Percentiles rank a stretch among this genome's conserved stretches.
Evolutionary conservation across 2,888 invertebrate genomes (phyloP).

Genomic region (Parnassius glacialis): DNA sequence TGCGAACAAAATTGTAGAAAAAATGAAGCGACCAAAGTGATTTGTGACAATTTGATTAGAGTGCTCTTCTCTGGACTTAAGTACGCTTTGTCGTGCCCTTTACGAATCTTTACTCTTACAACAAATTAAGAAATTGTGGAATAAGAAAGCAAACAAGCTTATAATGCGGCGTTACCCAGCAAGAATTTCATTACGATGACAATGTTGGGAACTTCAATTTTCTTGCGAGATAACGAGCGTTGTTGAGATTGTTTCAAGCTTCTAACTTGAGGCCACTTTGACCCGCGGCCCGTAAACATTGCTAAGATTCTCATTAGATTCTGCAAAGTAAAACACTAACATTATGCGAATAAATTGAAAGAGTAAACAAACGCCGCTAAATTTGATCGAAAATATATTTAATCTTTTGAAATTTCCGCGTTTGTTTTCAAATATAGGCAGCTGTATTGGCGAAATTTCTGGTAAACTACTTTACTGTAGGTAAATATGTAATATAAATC

Average conservation of each 20-base stretch:
- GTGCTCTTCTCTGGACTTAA: constrained; percentile 13
- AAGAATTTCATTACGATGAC: constrained; percentile 76
- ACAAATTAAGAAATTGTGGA: constrained; percentile 30
- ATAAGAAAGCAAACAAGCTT: constrained; percentile 28
- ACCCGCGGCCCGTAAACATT: constrained; percentile 69
- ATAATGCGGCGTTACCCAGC: constrained; percentile 44
- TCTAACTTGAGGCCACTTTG: constrained; percentile 67
- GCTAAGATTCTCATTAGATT: constrained; percentile 66
- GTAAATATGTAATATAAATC: too few relatives aligned
- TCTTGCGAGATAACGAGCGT: constrained; percentile 66
- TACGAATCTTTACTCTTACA: constrained; percentile 31
- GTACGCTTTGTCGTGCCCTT: constrained; percentile 16
- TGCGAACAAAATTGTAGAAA: background rate
- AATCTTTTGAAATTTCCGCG: too few relatives aligned
- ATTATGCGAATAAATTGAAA: constrained; percentile 45
- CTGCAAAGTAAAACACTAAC: constrained; percentile 55
- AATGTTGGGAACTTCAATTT: constrained; percentile 70
- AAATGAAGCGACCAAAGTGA: constrained; percentile 11
- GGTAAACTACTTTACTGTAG: too few relatives aligned
- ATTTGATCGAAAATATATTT: background rate
- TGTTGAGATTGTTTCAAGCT: constrained; percentile 66
- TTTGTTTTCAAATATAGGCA: too few relatives aligned
- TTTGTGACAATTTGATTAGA: constrained; percentile 18
- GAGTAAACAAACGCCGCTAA: constrained; percentile 37
- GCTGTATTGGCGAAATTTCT: too few relatives aligned